phyloP scores from a whole-genome alignment of 2,797 vertebrate genomes.

The Siniperca scherzeri region DNA sequence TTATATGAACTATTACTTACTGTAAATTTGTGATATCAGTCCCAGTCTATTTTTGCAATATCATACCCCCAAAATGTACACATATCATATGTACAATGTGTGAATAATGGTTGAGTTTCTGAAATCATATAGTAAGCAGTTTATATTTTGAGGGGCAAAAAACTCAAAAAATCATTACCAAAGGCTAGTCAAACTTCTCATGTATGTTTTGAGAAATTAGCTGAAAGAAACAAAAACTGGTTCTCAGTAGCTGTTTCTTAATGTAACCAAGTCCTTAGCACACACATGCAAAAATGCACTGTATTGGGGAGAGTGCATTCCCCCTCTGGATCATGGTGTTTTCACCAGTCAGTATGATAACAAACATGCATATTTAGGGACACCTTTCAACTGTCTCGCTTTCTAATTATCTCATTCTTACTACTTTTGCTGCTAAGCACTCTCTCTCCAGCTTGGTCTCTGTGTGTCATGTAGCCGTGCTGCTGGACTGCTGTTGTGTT shows the following conservation, averaged over 20 bases:
- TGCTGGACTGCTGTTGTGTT: conserved; percentile 58
- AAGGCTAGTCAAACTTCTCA: background rate
- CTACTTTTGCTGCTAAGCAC: conserved; percentile 35
- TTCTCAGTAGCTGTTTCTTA: conserved; percentile 14
- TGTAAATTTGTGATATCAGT: background rate
- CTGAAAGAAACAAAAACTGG: conserved; percentile 28
- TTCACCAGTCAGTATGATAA: conserved; percentile 12
- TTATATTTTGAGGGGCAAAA: background rate
- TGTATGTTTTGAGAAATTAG: background rate
- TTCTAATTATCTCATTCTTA: conserved; percentile 44
- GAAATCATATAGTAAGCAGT: background rate
- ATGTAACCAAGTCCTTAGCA: background rate
- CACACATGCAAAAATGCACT: background rate
- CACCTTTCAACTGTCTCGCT: conserved; percentile 29
- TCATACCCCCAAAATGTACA: background rate
- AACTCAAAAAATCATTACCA: background rate
- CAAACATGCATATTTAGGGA: conserved; percentile 24
- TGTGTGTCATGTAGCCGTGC: conserved; percentile 62
- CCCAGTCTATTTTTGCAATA: background rate
- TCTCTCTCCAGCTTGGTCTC: conserved; percentile 34
- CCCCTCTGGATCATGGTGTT: conserved; percentile 15
- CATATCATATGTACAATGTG: background rate
- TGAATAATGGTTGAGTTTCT: conserved; percentile 10
- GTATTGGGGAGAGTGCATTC: background rate
- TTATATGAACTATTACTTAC: background rate